These are phyloP conservation scores for Cotesia vestalis DNA, from an alignment of 1,140 invertebrate genomes.

Conservation along the genomic window DNA sequence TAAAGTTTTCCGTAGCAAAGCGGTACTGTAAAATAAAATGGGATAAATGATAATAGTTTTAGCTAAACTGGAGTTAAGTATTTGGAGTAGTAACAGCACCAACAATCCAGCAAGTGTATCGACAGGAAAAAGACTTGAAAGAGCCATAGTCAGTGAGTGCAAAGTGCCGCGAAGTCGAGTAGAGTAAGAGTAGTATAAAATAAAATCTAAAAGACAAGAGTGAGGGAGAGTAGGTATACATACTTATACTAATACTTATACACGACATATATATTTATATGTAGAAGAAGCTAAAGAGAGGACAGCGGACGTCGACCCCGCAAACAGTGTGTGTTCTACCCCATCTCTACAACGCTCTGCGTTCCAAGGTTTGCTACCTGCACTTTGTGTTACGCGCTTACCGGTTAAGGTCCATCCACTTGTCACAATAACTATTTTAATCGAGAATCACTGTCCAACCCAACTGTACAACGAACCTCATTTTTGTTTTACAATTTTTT, in stretches of 20 bases:
- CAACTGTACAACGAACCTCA: too few relatives aligned
- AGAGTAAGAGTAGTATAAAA: background rate
- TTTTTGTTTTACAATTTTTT: too few relatives aligned
- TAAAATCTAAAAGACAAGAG: conserved; percentile 14
- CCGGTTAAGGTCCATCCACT: conserved; percentile 9
- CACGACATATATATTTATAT: conserved; percentile 32
- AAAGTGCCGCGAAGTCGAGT: too few relatives aligned
- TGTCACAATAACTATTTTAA: conserved; percentile 1
- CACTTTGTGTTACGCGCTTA: conserved; percentile 25
- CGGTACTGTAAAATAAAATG: too few relatives aligned
- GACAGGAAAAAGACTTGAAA: background rate
- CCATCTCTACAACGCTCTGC: conserved; percentile 39
- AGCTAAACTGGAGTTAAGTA: too few relatives aligned
- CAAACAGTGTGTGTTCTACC: conserved; percentile 39
- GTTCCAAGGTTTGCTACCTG: conserved; percentile 39
- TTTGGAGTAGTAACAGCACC: background rate
- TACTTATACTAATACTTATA: background rate
- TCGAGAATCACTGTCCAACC: background rate
- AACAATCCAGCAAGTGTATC: background rate
- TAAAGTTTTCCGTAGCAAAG: too few relatives aligned
- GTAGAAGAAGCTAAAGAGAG: conserved; percentile 36
- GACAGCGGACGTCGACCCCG: conserved; percentile 43
- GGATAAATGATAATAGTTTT: too few relatives aligned
- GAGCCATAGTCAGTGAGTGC: too few relatives aligned
- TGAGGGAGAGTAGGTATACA: conserved; percentile 10